Evolutionary conservation across 2,888 invertebrate species (phyloP).

Genomic region (Platycnemis pennipes): DNA sequence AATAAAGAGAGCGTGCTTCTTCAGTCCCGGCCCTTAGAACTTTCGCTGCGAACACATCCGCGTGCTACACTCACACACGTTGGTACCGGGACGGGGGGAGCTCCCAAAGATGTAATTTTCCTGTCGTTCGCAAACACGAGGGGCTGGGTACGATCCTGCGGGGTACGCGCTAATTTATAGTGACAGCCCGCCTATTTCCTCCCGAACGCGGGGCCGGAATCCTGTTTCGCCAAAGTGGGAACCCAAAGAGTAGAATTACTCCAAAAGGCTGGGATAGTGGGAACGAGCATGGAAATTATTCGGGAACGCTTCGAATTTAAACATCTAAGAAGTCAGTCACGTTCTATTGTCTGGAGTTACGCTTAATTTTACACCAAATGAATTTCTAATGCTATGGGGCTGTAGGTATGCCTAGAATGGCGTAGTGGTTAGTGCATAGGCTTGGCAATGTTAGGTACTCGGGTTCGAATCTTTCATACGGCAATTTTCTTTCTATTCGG

Average conservation of each 20-base stretch:
- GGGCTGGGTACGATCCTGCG: not conserved
- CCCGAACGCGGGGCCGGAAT: not conserved
- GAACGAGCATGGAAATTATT: constrained; percentile 12
- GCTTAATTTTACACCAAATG: not conserved
- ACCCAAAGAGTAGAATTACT: not conserved
- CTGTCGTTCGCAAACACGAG: not conserved
- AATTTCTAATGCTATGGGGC: no score
- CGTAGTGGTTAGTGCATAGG: no score
- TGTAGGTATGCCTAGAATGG: no score
- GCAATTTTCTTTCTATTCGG: no score
- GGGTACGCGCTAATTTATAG: not conserved
- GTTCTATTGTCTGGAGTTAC: not conserved
- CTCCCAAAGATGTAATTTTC: constrained; percentile 12
- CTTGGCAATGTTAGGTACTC: no score
- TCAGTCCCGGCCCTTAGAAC: not conserved
- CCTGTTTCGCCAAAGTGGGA: constrained; percentile 5
- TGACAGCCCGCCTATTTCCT: constrained; percentile 12
- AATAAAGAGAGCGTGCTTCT: not conserved
- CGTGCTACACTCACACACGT: not conserved
- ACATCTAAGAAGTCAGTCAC: not conserved
- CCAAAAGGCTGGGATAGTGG: not conserved
- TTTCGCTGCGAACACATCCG: not conserved
- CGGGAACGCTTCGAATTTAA: not conserved
- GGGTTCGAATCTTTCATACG: no score
- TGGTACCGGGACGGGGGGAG: not conserved